These are phyloP conservation scores for Athalia cordata DNA, from an alignment of 2,888 invertebrate genomes.

Conservation along the genomic window DNA sequence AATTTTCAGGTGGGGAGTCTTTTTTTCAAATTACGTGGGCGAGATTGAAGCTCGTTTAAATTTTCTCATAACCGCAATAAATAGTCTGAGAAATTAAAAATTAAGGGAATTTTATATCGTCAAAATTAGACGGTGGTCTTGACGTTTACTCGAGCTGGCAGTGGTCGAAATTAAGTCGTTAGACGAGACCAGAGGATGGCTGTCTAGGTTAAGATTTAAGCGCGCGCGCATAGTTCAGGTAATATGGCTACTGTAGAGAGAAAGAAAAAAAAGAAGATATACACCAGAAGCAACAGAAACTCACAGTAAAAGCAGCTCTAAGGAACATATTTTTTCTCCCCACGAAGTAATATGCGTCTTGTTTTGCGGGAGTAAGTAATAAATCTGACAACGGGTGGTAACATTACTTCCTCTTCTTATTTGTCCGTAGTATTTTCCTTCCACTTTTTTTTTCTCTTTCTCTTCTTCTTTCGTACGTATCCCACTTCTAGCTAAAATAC, in stretches of 20 bases:
- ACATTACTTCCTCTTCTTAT: neutral
- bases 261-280: neutral
- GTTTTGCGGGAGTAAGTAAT: constrained; percentile 39
- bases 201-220: neutral
- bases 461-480: constrained; percentile 40
- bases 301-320: constrained; percentile 1
- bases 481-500: no score
- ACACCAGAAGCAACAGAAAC: neutral
- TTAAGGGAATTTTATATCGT: no score
- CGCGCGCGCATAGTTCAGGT: neutral
- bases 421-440: constrained; percentile 3
- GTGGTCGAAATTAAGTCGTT: constrained; percentile 28
- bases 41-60: no score
- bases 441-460: neutral
- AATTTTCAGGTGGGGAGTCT: no score
- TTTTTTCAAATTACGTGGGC: no score
- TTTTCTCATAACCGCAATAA: no score
- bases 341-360: constrained; percentile 42
- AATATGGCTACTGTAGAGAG: neutral
- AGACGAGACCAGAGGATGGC: neutral
- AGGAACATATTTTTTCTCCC: constrained; percentile 33
- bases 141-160: neutral
- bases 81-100: no score
- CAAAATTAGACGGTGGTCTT: neutral
- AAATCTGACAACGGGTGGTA: constrained; percentile 31